These are phyloP conservation scores for Cephonodes hylas DNA, from an alignment of 2,888 invertebrate genomes.

Conservation along the genomic window DNA sequence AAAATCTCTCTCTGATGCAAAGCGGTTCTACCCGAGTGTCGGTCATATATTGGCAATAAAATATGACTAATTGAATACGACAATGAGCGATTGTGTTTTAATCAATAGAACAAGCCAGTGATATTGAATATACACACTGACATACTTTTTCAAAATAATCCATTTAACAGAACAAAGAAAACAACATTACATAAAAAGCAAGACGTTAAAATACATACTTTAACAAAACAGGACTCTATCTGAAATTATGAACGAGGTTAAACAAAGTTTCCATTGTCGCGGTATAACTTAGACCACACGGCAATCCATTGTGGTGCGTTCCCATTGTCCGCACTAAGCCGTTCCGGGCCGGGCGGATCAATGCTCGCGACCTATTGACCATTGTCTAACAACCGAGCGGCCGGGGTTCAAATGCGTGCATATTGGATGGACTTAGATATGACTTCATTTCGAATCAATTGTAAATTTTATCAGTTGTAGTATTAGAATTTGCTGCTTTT, in stretches of 20 bases:
- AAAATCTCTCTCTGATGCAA: too few relatives aligned
- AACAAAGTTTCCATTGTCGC: not conserved
- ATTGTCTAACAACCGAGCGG: slow-evolving; percentile 16
- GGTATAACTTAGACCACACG: slow-evolving; percentile 8
- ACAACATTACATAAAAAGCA: too few relatives aligned
- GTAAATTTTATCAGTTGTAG: too few relatives aligned
- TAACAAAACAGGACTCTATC: not conserved
- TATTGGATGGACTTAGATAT: not conserved
- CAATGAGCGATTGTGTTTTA: too few relatives aligned
- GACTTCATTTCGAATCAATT: not conserved
- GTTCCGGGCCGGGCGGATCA: slow-evolving; percentile 13
- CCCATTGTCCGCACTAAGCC: slow-evolving; percentile 16
- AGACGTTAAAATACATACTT: too few relatives aligned
- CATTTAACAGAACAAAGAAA: too few relatives aligned
- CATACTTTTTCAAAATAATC: too few relatives aligned
- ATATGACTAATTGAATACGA: too few relatives aligned
- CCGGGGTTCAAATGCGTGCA: slow-evolving; percentile 1
- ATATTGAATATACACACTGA: too few relatives aligned
- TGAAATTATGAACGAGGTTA: not conserved
- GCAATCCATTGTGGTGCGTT: slow-evolving; percentile 14
- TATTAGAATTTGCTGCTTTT: not conserved
- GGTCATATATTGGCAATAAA: too few relatives aligned
- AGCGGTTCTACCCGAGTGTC: too few relatives aligned
- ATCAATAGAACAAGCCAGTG: too few relatives aligned
- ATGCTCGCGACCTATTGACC: slow-evolving; percentile 15